Base-by-base conservation (phyloP, 1,140 invertebrate species). In the Procambarus clarkii region DNA sequence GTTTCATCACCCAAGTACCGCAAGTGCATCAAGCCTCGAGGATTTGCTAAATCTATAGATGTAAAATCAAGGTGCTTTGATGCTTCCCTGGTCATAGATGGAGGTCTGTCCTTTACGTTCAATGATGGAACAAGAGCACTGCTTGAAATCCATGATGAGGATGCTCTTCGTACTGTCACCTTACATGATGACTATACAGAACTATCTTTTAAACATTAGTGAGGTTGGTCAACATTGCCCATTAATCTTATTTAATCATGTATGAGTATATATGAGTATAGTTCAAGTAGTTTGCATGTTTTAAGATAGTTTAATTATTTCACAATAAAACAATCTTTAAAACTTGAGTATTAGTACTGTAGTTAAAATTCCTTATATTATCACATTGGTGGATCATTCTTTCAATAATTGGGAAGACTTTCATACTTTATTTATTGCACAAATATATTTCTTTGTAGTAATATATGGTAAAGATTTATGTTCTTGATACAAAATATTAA, bases 61-160 rank as follows among this genome's bases (percentile, higher is more conserved):
- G 96, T 99, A 0, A 96, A 96, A 93, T 99, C 98, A 1, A 96
- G 98, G 86, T 99, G 99, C 95, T 97, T 97, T 92, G 98, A 99
- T 95, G 99, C 98, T 0, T 97, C 97, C 94, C 95, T 99, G 15
- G 98, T 99, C 0, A 96, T 99, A n/a, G 99, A 99, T 95, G 99
- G 99, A 34, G 98, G 98, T 84, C 96, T 99, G 11, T 98, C 98
- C 0, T 98, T 98, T 94, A 96, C 96, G 0, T 99, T 99, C 94
- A 99, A 99, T 95, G 98, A 99, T 94, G 99, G 99, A 3, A 97
- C 98, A 0, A 96, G 97, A 92, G 98, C 98, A 0, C 94, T 97
- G 44, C 94, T 99, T 15, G 97, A 98, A 95, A 96, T 97, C 48
- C 94, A 96, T 93, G 96, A 97, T 0, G 97, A 98, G 94, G 98